Conservation (phyloP, 2,888 invertebrate species). For the Drosophila lacicola region DNA sequence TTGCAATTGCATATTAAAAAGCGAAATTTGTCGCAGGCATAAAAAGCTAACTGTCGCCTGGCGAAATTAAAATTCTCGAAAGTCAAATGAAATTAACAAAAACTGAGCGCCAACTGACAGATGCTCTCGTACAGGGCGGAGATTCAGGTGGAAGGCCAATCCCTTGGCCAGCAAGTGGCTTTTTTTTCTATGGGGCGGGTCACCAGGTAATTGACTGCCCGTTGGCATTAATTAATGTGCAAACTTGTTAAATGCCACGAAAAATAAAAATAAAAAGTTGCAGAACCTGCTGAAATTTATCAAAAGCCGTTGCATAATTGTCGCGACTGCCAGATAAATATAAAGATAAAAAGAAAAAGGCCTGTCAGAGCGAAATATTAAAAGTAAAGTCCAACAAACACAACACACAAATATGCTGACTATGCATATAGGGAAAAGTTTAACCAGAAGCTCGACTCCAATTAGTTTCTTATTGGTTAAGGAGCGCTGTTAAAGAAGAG, state of each 20-base stretch:
- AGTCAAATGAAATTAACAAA: slow-evolving; percentile 60
- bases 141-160: not conserved
- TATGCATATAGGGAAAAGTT: no score
- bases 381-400: not conserved
- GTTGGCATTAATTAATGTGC: slow-evolving; percentile 60
- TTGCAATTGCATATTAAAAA: slow-evolving; percentile 42
- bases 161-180: not conserved
- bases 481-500: no score
- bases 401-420: no score
- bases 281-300: not conserved
- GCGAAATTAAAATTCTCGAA: slow-evolving; percentile 56
- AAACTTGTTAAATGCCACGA: slow-evolving; percentile 33
- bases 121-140: slow-evolving; percentile 4
- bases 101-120: slow-evolving; percentile 28
- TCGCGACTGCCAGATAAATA: no score
- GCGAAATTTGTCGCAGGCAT: slow-evolving; percentile 24
- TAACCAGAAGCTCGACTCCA: not conserved
- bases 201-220: slow-evolving; percentile 14
- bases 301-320: not conserved
- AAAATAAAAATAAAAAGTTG: not conserved
- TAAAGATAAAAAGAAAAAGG: no score
- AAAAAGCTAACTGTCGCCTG: slow-evolving; percentile 29
- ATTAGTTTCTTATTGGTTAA: no score
- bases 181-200: not conserved
- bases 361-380: not conserved